Percentiles rank a stretch among this genome's conserved stretches.
phyloP scores from a whole-genome alignment of 1,140 invertebrate genomes.

The Latrodectus geometricus region DNA sequence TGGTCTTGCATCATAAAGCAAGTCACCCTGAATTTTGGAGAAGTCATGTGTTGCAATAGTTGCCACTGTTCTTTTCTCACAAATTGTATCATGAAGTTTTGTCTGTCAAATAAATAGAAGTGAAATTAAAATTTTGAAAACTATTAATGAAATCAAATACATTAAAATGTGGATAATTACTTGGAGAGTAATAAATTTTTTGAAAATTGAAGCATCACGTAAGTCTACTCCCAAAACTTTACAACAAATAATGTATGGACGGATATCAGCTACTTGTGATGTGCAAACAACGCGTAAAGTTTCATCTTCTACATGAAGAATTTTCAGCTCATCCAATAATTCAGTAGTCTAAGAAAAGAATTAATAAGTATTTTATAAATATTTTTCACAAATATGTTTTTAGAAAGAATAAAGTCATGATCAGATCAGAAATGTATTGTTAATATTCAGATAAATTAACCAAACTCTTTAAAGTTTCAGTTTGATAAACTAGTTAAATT shows the following conservation, averaged over 20 bases:
- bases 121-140: neutral
- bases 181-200: conserved; percentile 84
- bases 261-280: conserved; percentile 73
- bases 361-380: neutral
- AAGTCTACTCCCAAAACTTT: conserved; percentile 78
- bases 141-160: neutral
- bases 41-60: conserved; percentile 88
- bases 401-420: neutral
- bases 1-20: conserved; percentile 76
- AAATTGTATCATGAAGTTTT: conserved; percentile 82
- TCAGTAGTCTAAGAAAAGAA: conserved; percentile 29
- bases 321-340: conserved; percentile 66
- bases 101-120: conserved; percentile 70
- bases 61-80: conserved; percentile 80
- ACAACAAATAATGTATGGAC: conserved; percentile 81
- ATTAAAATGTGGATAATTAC: conserved; percentile 64
- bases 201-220: conserved; percentile 75
- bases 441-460: neutral
- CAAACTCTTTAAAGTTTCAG: no score
- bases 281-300: conserved; percentile 73
- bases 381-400: neutral
- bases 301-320: conserved; percentile 74
- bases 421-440: neutral
- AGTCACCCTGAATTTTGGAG: conserved; percentile 74
- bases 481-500: no score